Percentiles rank a stretch among this genome's conserved stretches.
phyloP scores from a whole-genome alignment of 1,140 invertebrate species.

The Ganaspis sp. region DNA sequence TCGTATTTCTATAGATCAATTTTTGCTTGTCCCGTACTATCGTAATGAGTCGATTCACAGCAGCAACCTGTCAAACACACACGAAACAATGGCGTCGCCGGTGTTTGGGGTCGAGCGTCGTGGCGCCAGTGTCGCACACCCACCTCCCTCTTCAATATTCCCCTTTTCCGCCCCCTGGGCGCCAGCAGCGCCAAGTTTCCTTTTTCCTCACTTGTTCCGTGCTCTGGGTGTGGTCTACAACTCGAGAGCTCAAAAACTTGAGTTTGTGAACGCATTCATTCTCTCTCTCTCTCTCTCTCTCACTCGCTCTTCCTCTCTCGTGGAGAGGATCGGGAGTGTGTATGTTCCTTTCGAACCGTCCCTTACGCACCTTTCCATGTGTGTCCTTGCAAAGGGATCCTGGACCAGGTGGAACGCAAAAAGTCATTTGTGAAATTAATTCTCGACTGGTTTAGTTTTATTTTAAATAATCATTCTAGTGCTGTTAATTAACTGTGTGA shows the following conservation, averaged over 20 bases:
- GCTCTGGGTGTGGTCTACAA: constrained; percentile 29
- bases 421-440: neutral
- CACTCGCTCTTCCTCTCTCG: neutral
- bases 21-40: no score
- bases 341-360: neutral
- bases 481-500: neutral
- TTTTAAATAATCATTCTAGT: no score
- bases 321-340: neutral
- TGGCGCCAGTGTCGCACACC: neutral
- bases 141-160: no score
- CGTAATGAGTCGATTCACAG: neutral
- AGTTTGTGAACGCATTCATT: neutral
- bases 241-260: neutral
- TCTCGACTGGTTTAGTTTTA: no score
- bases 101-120: constrained; percentile 14
- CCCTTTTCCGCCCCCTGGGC: neutral
- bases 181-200: neutral
- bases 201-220: neutral
- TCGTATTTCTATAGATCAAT: no score
- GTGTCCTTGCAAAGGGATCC: constrained; percentile 1
- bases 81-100: neutral
- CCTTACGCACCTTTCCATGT: neutral
- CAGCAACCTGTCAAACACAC: neutral
- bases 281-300: neutral
- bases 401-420: constrained; percentile 19